Evolutionary conservation across 2,888 invertebrate species (phyloP), one percentile per base, ranked within the genome.

Genomic region (Syritta pipiens): DNA sequence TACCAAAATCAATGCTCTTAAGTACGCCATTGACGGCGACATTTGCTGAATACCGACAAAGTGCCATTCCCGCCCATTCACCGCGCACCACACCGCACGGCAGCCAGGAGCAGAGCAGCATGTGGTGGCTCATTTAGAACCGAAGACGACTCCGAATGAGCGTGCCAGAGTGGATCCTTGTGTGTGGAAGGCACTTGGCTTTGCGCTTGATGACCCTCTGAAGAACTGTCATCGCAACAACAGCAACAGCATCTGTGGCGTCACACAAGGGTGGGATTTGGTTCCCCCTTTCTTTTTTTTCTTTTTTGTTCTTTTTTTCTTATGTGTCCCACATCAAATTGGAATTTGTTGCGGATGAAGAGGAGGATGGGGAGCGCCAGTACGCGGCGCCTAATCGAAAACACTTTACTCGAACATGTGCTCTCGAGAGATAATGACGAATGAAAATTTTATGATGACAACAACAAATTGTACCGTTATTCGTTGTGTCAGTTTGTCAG

Each of bases 151-250:
- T 72, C n/a, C n/a, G 65, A 59, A 59, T 40, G 77, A 72, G 37
- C 30, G 30, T 48, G 40, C 59, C n/a, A n/a, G 62, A 71, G 65
- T 20, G 53, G 59, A 40, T 32, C 42, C 72, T 60, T 65, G 22
- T 65, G 71, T 59, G 53, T 69, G 37, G 20, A 26, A 22, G 17
- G 71, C 57, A 28, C 49, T 71, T 71, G 69, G 35, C 59, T 42
- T 65, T 60, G 40, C 55, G 55, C 65, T 77, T 77, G 77, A 77
- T 72, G 77, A 72, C 77, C 65, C 72, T 77, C 48, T 60, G 51
- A 67, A 72, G 77, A 14, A 65, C 24, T 63, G 76, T 62, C 69
- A 62, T 51, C 57, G 28, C 12, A 35, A 5, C 7, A 48, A 14
- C 28, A 35, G 5, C 5, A 6, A 6, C 12, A 37, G 37, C 72